Base-by-base conservation (phyloP, 1,140 invertebrate genomes). In the Orussus abietinus region DNA sequence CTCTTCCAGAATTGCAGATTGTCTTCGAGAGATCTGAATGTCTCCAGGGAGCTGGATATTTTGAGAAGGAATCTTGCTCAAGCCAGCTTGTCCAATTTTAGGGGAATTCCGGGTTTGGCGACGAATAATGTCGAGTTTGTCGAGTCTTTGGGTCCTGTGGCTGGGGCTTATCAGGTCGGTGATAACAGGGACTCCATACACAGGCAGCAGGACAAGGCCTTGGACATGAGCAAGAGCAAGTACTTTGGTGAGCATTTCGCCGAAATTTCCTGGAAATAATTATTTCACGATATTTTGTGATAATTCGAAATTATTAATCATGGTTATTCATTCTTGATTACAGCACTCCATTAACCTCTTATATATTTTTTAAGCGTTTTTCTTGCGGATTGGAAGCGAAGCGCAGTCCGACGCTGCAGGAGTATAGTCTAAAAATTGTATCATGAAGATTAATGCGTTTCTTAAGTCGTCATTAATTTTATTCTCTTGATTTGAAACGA, bases 141-240 rank as follows among this genome's bases (percentile, higher is more conserved):
- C 2, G 59, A 64, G 15, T 56, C 21, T 9, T 48, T 51, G 17
- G 54, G 35, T 47, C 12, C 47, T 64, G n/a, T 47, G 4, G 36
- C 43, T 19, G 18, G 17, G 25, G 12, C 34, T 20, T 68, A 59
- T 43, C 57, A 59, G 14, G 46, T 39, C 4, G 47, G 34, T 25
- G 66, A 69, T 10, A 39, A 56, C 12, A 50, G 55, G 18, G 55
- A 58, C 6, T 13, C 53, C 3, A 42, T 54, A 32, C 35, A 62
- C 10, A 46, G 53, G 15, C 71, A 72, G 20, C 71, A 74, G 31
- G 71, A 72, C 40, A 62, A 72, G 30, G 71, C 71, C 4, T 42
- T 74, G 39, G 71, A 74, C 21, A 74, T 74, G 71, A 74, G 71
- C 57, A 74, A 74, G 38, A 69, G 45, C 30, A 74, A 72, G 51